phyloP scores from a whole-genome alignment of 35 echinoderm and acorn worm species.

The Amphiura filiformis region DNA sequence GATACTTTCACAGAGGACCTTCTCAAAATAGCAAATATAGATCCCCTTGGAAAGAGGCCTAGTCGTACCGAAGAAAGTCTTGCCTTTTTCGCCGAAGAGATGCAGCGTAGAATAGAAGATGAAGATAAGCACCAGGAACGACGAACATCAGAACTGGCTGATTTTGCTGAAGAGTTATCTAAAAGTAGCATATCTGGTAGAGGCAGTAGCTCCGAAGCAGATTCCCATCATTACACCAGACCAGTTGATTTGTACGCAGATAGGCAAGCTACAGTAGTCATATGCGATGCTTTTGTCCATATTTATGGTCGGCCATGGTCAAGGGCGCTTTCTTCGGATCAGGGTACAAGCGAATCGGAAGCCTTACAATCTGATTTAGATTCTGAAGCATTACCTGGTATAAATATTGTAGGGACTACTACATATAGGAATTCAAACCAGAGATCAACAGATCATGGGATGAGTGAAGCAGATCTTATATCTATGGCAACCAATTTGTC shows the following conservation, averaged over 20 bases:
- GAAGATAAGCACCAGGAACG: slow-evolving; percentile 37
- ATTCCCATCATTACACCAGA: not conserved
- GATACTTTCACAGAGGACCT: slow-evolving; percentile 90
- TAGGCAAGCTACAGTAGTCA: slow-evolving; percentile 24
- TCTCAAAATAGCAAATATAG: slow-evolving; percentile 73
- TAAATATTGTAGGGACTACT: not conserved
- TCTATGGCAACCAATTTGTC: slow-evolving; percentile 77
- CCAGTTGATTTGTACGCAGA: slow-evolving; percentile 24
- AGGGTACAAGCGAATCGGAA: not conserved
- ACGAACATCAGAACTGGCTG: slow-evolving; percentile 72
- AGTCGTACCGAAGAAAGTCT: slow-evolving; percentile 80
- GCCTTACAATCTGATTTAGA: not conserved
- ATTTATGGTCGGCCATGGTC: slow-evolving; percentile 39
- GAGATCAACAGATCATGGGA: not conserved
- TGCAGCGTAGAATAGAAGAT: slow-evolving; percentile 40
- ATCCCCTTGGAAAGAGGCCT: slow-evolving; percentile 66
- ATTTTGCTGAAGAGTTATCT: slow-evolving; percentile 63
- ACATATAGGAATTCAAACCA: not conserved
- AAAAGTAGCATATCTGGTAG: slow-evolving; percentile 17
- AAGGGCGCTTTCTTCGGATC: slow-evolving; percentile 2
- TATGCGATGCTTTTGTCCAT: slow-evolving; percentile 54
- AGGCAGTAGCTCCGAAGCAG: not conserved
- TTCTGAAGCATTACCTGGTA: not conserved
- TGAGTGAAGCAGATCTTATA: slow-evolving; percentile 65
- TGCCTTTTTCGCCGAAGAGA: slow-evolving; percentile 52